Evolutionary conservation across 2,888 invertebrate genomes (phyloP).

Genomic region (Tiliacea aurago): DNA sequence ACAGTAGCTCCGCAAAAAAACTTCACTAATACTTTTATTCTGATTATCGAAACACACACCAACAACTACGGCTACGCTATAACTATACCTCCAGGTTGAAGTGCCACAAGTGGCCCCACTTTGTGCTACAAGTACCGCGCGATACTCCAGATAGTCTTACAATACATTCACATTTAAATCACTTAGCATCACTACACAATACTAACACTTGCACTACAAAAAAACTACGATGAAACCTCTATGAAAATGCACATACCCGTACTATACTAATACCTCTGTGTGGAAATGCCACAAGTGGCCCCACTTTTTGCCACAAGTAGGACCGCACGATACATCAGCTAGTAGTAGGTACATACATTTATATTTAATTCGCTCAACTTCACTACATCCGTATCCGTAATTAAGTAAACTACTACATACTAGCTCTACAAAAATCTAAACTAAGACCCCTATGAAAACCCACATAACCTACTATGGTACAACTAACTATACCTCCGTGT

Average conservation of each 20-base stretch:
- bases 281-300: conserved; percentile 39
- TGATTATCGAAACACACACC: not conserved
- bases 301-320: conserved; percentile 31
- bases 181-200: not conserved
- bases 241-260: not conserved
- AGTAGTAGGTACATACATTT: not conserved
- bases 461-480: not conserved
- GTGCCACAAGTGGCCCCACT: conserved; percentile 12
- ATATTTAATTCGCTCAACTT: not conserved
- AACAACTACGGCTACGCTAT: not conserved
- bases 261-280: not conserved
- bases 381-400: not conserved
- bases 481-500: conserved; percentile 7
- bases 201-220: not conserved
- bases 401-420: not conserved
- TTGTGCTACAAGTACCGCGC: conserved; percentile 31
- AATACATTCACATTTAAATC: not conserved
- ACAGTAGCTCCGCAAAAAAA: not conserved
- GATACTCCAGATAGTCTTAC: not conserved
- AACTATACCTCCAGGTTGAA: not conserved
- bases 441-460: not conserved
- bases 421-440: not conserved
- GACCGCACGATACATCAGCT: not conserved
- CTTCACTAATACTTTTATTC: not conserved
- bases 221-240: not conserved